Evolutionary conservation across 1,140 invertebrate species (phyloP).

Genomic region (Neodiprion pinetum): DNA sequence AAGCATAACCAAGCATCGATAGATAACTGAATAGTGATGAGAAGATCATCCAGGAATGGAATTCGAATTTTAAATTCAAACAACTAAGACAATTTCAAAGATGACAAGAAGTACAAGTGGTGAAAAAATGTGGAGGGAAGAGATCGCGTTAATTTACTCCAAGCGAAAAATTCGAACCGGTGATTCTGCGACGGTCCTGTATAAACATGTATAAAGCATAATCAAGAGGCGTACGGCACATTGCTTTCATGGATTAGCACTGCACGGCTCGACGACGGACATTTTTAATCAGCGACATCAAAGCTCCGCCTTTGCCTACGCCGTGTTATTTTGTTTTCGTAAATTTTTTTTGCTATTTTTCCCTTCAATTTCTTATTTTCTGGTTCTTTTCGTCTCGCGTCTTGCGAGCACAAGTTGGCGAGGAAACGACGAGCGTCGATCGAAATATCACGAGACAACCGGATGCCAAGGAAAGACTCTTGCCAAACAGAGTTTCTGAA

Average conservation of each 20-base stretch:
- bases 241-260: slow-evolving; percentile 2
- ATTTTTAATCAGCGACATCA: slow-evolving; percentile 60
- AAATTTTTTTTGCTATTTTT: neutral
- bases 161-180: neutral
- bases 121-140: too few relatives aligned
- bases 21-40: too few relatives aligned
- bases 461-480: neutral
- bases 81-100: too few relatives aligned
- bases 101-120: too few relatives aligned
- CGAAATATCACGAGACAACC: neutral
- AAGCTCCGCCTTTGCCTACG: slow-evolving; percentile 30
- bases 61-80: too few relatives aligned
- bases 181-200: neutral
- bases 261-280: neutral
- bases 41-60: too few relatives aligned
- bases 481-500: neutral
- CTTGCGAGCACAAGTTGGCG: neutral
- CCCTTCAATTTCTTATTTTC: neutral
- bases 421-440: neutral
- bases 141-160: neutral
- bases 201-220: neutral
- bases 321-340: too few relatives aligned
- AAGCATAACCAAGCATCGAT: too few relatives aligned
- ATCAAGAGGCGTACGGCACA: neutral
- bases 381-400: slow-evolving; percentile 19